phyloP scores from a whole-genome alignment of 2,888 invertebrate species.

The Craniophora ligustri region DNA sequence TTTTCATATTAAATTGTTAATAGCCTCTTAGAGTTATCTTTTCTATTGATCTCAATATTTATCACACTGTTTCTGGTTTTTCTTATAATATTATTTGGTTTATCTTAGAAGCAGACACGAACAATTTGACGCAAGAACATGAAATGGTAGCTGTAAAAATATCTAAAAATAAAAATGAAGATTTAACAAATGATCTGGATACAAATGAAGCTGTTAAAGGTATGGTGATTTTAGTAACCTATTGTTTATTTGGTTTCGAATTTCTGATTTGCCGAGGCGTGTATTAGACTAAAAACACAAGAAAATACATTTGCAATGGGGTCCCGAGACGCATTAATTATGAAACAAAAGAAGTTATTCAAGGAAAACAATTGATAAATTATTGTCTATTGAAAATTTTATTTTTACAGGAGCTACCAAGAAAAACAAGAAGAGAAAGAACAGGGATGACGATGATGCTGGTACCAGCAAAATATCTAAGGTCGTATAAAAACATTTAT shows the following conservation, averaged over 20 bases:
- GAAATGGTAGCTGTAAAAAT: constrained; percentile 9
- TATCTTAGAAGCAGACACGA: constrained; percentile 7
- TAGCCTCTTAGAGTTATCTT: no score
- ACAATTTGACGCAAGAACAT: constrained; percentile 12
- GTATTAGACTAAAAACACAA: no score
- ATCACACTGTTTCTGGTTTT: no score
- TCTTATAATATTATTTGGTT: no score
- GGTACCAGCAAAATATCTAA: constrained; percentile 60
- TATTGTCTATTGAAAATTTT: neutral
- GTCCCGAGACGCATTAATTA: no score
- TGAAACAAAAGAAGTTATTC: no score
- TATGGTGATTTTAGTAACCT: neutral
- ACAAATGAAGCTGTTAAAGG: constrained; percentile 23
- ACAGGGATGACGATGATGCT: constrained; percentile 69
- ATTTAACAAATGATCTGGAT: neutral
- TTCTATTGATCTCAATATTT: no score
- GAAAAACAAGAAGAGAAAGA: constrained; percentile 74
- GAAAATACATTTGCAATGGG: no score
- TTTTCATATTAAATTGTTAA: no score
- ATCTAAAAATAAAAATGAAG: constrained; percentile 33
- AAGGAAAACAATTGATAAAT: no score
- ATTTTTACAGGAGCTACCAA: constrained; percentile 44
- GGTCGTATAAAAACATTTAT: constrained; percentile 55
- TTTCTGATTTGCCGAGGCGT: no score
- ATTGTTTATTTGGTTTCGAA: no score